phyloP scores from a whole-genome alignment of 2,888 invertebrate genomes.

The Serripes groenlandicus region DNA sequence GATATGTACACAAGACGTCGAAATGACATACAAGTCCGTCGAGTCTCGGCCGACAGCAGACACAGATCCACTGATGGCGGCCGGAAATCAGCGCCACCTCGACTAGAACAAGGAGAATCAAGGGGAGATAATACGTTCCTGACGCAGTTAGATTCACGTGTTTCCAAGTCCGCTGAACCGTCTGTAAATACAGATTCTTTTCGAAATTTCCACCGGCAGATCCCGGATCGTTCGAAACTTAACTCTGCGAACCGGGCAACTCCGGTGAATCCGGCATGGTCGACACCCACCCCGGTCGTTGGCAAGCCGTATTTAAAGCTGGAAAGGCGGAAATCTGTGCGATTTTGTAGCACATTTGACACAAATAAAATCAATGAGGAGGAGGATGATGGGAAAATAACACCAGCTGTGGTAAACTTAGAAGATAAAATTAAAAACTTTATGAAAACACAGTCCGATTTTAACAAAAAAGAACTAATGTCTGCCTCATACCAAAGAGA shows the following conservation, averaged over 20 bases:
- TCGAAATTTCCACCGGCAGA: neutral
- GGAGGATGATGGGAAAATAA: too few relatives aligned
- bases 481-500: neutral
- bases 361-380: constrained; percentile 8
- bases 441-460: constrained; percentile 58
- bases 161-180: constrained; percentile 47
- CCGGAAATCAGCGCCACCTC: constrained; percentile 53
- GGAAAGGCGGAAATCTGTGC: constrained; percentile 62
- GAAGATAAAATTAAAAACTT: constrained; percentile 63
- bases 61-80: constrained; percentile 13
- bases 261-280: constrained; percentile 19
- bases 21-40: constrained; percentile 58
- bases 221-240: constrained; percentile 1
- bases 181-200: constrained; percentile 1
- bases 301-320: constrained; percentile 44
- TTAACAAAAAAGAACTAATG: constrained; percentile 47
- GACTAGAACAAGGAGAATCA: constrained; percentile 14
- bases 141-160: constrained; percentile 39
- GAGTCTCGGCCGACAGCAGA: constrained; percentile 38
- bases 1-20: constrained; percentile 50
- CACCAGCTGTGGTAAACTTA: constrained; percentile 22
- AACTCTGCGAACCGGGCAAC: constrained; percentile 1
- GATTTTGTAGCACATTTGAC: constrained; percentile 48
- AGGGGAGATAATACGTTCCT: constrained; percentile 39
- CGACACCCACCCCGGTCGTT: constrained; percentile 23